Evolutionary conservation across 2,797 vertebrate genomes (phyloP).

Genomic region (Molossus molossus): DNA sequence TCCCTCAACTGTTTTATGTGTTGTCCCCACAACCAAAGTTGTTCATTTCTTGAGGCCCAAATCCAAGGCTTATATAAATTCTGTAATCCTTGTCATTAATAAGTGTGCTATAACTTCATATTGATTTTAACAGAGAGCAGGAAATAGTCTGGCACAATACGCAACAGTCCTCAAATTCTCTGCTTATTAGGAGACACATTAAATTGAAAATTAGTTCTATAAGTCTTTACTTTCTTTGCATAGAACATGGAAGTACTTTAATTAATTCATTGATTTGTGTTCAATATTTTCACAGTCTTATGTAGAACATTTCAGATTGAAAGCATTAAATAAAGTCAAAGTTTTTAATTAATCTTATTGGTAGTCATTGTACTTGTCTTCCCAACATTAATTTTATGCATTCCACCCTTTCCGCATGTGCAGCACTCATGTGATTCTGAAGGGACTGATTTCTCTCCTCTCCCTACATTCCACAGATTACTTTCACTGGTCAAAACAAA

Average conservation of each 20-base stretch:
- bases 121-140: constrained; percentile 80
- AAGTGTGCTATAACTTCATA: constrained; percentile 71
- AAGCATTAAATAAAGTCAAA: constrained; percentile 78
- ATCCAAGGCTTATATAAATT: constrained; percentile 57
- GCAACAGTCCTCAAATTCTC: constrained; percentile 55
- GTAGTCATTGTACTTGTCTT: constrained; percentile 51
- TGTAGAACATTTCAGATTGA: constrained; percentile 53
- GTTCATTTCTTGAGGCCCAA: constrained; percentile 71
- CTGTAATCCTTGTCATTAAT: constrained; percentile 66
- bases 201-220: constrained; percentile 80
- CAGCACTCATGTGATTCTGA: constrained; percentile 10
- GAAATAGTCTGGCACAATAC: constrained; percentile 71
- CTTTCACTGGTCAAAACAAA: constrained; percentile 45
- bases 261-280: constrained; percentile 70
- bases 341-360: constrained; percentile 80
- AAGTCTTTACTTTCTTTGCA: constrained; percentile 76
- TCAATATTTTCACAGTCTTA: constrained; percentile 68
- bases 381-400: constrained; percentile 50
- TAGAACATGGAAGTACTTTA: constrained; percentile 68
- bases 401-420: neutral
- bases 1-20: constrained; percentile 47
- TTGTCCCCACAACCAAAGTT: constrained; percentile 76
- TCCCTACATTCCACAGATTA: neutral
- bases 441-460: constrained; percentile 42
- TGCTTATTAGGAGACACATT: constrained; percentile 80